Conservation (phyloP, 53 echinoderm and acorn worm species). For the Apostichopus leukothele region DNA sequence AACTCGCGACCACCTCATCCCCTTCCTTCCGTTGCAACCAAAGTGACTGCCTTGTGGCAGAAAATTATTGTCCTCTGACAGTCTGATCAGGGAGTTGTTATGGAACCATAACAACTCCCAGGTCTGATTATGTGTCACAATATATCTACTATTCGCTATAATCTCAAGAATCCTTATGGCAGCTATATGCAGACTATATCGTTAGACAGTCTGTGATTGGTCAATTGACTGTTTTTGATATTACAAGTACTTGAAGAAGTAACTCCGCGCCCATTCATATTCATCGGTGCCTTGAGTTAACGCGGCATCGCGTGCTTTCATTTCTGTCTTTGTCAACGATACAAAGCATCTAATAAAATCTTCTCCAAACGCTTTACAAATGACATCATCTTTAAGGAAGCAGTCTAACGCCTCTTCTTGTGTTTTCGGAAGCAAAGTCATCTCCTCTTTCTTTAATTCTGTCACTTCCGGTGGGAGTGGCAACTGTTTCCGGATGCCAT, state of each 20-base stretch:
- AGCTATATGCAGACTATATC: background rate
- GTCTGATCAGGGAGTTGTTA: too few relatives aligned
- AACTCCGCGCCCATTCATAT: constrained; percentile 52
- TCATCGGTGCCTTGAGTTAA: constrained; percentile 46
- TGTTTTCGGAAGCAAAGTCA: background rate
- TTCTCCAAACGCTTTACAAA: constrained; percentile 58
- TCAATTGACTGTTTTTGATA: background rate
- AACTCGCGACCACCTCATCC: too few relatives aligned
- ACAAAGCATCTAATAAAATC: constrained; percentile 65
- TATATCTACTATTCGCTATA: background rate
- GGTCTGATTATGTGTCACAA: too few relatives aligned
- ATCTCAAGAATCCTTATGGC: too few relatives aligned
- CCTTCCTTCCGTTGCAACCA: too few relatives aligned
- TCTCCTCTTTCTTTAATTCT: constrained; percentile 10
- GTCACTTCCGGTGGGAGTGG: constrained; percentile 46
- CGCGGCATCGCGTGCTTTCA: constrained; percentile 32
- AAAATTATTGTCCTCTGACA: too few relatives aligned
- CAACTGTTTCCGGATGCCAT: constrained; percentile 51
- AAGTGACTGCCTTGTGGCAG: too few relatives aligned
- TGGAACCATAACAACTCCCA: too few relatives aligned
- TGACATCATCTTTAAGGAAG: constrained; percentile 49
- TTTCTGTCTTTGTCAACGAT: constrained; percentile 50
- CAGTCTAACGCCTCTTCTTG: constrained; percentile 47
- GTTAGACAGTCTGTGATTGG: background rate
- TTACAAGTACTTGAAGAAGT: constrained; percentile 63